A percentile compares a stretch with the other conserved stretches of the same genome.
Evolutionary conservation across 2,888 invertebrate species (phyloP).

Genomic region (Dolomedes plantarius): DNA sequence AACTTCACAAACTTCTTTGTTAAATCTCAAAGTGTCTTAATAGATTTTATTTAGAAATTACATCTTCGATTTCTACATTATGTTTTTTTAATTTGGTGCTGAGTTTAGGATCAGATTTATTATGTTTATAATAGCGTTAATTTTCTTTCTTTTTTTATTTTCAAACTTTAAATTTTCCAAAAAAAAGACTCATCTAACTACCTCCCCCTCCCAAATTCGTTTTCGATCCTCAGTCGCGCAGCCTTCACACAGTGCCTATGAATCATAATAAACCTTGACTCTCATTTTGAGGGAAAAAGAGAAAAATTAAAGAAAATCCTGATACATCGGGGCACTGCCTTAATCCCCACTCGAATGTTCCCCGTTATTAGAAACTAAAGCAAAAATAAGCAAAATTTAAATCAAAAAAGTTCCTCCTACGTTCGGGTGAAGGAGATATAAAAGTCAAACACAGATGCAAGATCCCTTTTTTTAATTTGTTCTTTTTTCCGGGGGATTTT

Average conservation of each 20-base stretch:
- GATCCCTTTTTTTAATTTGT: conserved; percentile 26
- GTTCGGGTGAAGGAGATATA: conserved; percentile 17
- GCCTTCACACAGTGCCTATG: neutral
- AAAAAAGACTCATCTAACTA: too few relatives aligned
- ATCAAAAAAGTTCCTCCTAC: neutral
- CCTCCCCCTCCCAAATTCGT: too few relatives aligned
- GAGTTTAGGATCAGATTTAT: too few relatives aligned
- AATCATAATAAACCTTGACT: neutral
- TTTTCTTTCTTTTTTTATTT: too few relatives aligned
- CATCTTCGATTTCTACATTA: too few relatives aligned
- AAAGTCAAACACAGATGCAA: conserved; percentile 18
- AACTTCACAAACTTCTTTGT: too few relatives aligned
- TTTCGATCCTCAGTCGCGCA: too few relatives aligned
- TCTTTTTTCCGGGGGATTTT: conserved; percentile 20
- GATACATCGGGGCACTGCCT: conserved; percentile 8
- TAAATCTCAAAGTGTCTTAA: too few relatives aligned
- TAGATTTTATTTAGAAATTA: too few relatives aligned
- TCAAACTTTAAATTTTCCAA: too few relatives aligned
- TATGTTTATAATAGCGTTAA: too few relatives aligned
- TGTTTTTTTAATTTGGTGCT: too few relatives aligned
- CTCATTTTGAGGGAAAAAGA: neutral
- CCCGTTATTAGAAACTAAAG: conserved; percentile 10
- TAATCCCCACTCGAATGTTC: conserved; percentile 38
- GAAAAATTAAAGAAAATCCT: conserved; percentile 15
- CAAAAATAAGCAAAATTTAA: conserved; percentile 39